Conservation (phyloP, 2,888 invertebrate genomes). For the Oligia latruncula region DNA sequence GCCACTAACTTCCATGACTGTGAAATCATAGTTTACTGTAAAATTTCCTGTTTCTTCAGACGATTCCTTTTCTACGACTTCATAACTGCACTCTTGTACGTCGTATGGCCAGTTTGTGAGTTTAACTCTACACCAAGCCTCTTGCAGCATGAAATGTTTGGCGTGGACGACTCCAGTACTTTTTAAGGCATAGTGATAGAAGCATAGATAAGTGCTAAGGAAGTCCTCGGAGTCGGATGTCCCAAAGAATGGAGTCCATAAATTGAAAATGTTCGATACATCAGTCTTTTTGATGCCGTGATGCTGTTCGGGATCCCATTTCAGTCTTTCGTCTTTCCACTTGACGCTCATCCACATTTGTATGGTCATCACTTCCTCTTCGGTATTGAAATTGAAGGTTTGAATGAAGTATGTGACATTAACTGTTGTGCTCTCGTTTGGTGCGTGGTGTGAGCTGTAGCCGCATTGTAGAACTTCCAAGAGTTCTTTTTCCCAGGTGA, state of each 20-base stretch:
- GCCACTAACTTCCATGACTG: not conserved
- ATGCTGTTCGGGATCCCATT: slow-evolving; percentile 70
- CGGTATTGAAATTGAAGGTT: slow-evolving; percentile 66
- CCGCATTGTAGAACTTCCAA: slow-evolving; percentile 31
- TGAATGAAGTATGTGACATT: slow-evolving; percentile 61
- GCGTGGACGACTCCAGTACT: slow-evolving; percentile 63
- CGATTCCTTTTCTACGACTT: slow-evolving; percentile 40
- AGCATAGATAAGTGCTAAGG: not conserved
- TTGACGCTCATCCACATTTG: slow-evolving; percentile 50
- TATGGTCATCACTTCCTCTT: slow-evolving; percentile 65
- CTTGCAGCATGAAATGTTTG: slow-evolving; percentile 22
- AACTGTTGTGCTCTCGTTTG: slow-evolving; percentile 41
- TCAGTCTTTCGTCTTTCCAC: slow-evolving; percentile 69
- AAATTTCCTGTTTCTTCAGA: not conserved
- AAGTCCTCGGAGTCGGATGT: slow-evolving; percentile 56
- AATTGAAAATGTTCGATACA: not conserved
- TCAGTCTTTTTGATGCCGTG: slow-evolving; percentile 57
- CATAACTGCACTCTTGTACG: slow-evolving; percentile 68
- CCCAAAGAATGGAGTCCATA: slow-evolving; percentile 69
- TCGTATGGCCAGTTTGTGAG: slow-evolving; percentile 75
- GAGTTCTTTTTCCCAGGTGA: slow-evolving; percentile 62
- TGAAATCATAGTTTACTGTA: not conserved
- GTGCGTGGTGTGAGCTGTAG: slow-evolving; percentile 10
- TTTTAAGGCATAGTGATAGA: slow-evolving; percentile 52
- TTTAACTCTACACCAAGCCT: slow-evolving; percentile 62